Conservation (phyloP, 2,888 invertebrate genomes). For the Spisula solida region DNA sequence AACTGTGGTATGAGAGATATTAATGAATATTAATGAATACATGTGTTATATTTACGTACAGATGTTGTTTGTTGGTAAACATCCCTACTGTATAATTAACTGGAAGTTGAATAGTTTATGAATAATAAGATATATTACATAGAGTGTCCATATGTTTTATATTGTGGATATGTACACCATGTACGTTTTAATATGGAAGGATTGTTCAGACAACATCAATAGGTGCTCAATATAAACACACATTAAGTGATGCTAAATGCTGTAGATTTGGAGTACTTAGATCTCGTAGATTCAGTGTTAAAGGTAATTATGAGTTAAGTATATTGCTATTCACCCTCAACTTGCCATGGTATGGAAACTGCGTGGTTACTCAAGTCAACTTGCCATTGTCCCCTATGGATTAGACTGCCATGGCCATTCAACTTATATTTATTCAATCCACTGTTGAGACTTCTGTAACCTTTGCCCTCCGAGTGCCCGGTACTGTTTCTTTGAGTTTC, state of each 20-base stretch:
- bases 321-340: too few species aligned
- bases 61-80: neutral
- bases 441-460: too few species aligned
- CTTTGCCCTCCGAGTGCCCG: too few species aligned
- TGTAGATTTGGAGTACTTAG: conserved; percentile 29
- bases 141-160: neutral
- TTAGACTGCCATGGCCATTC: too few species aligned
- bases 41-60: neutral
- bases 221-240: neutral
- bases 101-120: neutral
- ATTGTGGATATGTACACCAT: neutral
- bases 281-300: conserved; percentile 39
- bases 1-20: neutral
- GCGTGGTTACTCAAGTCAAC: too few species aligned
- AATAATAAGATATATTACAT: neutral
- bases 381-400: too few species aligned
- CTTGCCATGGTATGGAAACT: too few species aligned
- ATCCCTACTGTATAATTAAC: neutral
- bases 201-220: neutral
- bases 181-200: neutral
- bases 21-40: conserved; percentile 12
- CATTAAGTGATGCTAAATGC: neutral
- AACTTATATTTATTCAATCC: too few species aligned
- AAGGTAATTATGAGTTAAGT: conserved; percentile 39
- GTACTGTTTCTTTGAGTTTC: too few species aligned